Evolutionary conservation across 2,888 invertebrate species (phyloP), one percentile per base, ranked within the genome.

Genomic region (Meandrusa payeni): DNA sequence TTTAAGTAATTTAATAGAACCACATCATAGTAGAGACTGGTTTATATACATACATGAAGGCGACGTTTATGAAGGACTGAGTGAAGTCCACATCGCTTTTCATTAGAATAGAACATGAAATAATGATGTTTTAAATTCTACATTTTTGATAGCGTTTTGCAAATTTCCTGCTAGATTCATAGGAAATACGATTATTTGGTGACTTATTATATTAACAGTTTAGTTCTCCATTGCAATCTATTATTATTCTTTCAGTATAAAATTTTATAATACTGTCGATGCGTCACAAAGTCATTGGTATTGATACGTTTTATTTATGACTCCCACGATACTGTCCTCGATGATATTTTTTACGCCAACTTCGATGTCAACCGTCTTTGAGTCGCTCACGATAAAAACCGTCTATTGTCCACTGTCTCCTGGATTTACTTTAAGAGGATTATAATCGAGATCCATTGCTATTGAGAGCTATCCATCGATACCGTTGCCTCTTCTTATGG

Each of bases 371-470:
- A 53, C 50, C 48, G 49, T 41, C 41, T 38, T 54, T 42, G 37
- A 51, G 36, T 51, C 32, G 11, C 15, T 24, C 43, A 32, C 39
- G 48, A 52, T 54, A 52, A 52, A 57, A 54, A 51, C 39, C 38
- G 20, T 33, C 43, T 28, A 51, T 57, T 55, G 55, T 51, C 12
- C 19, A 37, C 24, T 73, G 66, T 76, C 56, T 61, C 19, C 36
- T 31, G 48, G 63, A 64, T 67, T 64, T 64, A 57, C 63, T 66
- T 52, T 59, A 75, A 75, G 77, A 74, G 77, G 76, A 76, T 81
- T 77, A 75, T 57, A 58, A 60, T 61, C 57, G 61, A 46, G 61
- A 61, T 61, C 32, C 41, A 7, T 29, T 13, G 42, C 28, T 31
- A 34, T 41, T 44, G 41, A 34, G 10, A 12, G 9, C 11, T 12